phyloP scores from a whole-genome alignment of 1,140 invertebrate species.

The Hirudo medicinalis region DNA sequence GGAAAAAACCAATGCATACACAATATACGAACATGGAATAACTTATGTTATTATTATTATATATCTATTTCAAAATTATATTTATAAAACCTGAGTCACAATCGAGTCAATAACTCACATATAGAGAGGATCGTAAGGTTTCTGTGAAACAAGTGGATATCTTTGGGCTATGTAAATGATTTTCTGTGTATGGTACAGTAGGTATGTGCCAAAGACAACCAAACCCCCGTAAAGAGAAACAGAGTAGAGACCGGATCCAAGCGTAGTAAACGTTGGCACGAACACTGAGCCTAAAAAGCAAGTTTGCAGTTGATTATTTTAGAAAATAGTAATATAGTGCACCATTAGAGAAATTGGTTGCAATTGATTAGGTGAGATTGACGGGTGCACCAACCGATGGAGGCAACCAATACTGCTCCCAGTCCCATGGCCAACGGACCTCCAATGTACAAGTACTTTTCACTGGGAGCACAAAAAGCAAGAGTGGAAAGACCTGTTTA shows the following conservation, averaged over 20 bases:
- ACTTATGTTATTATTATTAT: no score
- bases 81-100: no score
- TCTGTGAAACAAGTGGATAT: no score
- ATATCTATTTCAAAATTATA: no score
- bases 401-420: constrained; percentile 82
- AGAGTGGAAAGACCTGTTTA: constrained; percentile 59
- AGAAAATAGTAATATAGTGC: no score
- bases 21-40: no score
- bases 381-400: constrained; percentile 51
- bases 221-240: constrained; percentile 86
- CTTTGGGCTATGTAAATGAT: constrained; percentile 74
- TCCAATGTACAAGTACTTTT: constrained; percentile 84
- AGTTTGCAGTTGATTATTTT: no score
- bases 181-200: constrained; percentile 86
- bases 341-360: no score
- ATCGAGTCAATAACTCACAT: no score
- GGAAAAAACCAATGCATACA: no score
- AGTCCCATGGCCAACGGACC: constrained; percentile 89
- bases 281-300: constrained; percentile 64
- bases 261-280: constrained; percentile 59
- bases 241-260: constrained; percentile 80
- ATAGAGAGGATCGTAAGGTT: no score
- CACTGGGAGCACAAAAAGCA: constrained; percentile 87
- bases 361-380: background rate
- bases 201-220: constrained; percentile 73